These are phyloP conservation scores for Sarotherodon lohbergeri DNA, from an alignment of 2,113 vertebrate species.

Conservation along the genomic window DNA sequence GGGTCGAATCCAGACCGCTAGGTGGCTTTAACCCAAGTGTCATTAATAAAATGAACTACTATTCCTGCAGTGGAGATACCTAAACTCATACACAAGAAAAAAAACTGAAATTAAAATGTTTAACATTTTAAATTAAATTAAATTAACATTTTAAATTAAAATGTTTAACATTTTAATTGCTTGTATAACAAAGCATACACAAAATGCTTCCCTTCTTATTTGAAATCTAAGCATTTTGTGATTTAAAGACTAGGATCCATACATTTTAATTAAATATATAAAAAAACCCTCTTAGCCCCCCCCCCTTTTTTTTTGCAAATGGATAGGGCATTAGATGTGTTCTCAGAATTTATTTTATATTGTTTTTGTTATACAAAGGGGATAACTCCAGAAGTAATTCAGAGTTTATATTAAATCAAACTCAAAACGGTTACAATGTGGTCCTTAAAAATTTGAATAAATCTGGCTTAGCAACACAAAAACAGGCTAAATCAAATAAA, in stretches of 20 bases:
- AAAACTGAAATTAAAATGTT: neutral
- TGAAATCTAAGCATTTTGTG: neutral
- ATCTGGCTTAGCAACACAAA: neutral
- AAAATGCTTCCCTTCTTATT: neutral
- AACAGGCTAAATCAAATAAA: neutral
- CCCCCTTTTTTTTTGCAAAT: neutral
- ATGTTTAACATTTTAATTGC: neutral
- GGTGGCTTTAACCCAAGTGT: neutral
- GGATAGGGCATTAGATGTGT: neutral
- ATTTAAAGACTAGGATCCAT: neutral
- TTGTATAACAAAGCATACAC: neutral
- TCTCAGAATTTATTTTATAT: neutral
- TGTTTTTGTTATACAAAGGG: neutral
- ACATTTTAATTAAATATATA: neutral
- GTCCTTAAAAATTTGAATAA: neutral
- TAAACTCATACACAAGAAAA: neutral
- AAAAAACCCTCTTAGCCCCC: neutral
- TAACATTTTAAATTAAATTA: too few relatives aligned
- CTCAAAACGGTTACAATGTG: neutral
- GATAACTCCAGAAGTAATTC: neutral
- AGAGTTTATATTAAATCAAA: neutral
- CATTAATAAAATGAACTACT: neutral
- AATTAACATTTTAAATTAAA: neutral
- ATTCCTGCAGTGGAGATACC: neutral
- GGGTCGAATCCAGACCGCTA: rapidly evolving